Evolutionary conservation across 1,140 invertebrate genomes (phyloP).

Genomic region (Eurosta solidaginis): DNA sequence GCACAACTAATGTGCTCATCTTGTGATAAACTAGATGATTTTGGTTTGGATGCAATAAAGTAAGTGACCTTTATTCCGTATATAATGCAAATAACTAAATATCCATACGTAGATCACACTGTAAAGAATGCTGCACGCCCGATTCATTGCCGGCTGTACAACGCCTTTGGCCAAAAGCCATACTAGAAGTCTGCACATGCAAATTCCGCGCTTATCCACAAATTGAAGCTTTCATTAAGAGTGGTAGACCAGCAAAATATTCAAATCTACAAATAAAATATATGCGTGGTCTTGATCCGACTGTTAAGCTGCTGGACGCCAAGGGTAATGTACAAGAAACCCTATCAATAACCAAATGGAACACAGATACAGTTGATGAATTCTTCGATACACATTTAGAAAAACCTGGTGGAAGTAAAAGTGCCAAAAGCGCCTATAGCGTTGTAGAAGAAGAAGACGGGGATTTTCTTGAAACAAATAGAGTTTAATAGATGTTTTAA

Average conservation of each 20-base stretch:
- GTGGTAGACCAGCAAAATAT: constrained; percentile 82
- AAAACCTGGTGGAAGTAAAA: constrained; percentile 38
- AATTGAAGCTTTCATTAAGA: constrained; percentile 94
- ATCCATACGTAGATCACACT: constrained; percentile 66
- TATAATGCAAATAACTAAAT: neutral
- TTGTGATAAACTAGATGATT: constrained; percentile 82
- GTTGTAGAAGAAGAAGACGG: constrained; percentile 52
- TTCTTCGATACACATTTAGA: constrained; percentile 86
- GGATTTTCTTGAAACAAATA: constrained; percentile 50
- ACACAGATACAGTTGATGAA: constrained; percentile 94
- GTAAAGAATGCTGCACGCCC: constrained; percentile 73
- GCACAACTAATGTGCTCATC: constrained; percentile 85
- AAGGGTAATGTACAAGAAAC: constrained; percentile 82
- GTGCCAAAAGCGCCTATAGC: constrained; percentile 48
- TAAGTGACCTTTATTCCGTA: constrained; percentile 48
- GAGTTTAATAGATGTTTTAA: constrained; percentile 41
- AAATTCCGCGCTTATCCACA: constrained; percentile 95
- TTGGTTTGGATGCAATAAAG: constrained; percentile 72
- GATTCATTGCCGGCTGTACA: constrained; percentile 73
- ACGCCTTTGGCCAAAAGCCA: constrained; percentile 77
- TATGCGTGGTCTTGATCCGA: constrained; percentile 87
- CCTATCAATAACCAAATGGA: constrained; percentile 95
- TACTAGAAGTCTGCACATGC: constrained; percentile 91
- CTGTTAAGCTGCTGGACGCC: constrained; percentile 86
- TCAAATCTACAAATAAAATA: constrained; percentile 89